These are phyloP conservation scores for Delphinus delphis DNA, from an alignment of 2,113 vertebrate genomes.

Conservation along the genomic window DNA sequence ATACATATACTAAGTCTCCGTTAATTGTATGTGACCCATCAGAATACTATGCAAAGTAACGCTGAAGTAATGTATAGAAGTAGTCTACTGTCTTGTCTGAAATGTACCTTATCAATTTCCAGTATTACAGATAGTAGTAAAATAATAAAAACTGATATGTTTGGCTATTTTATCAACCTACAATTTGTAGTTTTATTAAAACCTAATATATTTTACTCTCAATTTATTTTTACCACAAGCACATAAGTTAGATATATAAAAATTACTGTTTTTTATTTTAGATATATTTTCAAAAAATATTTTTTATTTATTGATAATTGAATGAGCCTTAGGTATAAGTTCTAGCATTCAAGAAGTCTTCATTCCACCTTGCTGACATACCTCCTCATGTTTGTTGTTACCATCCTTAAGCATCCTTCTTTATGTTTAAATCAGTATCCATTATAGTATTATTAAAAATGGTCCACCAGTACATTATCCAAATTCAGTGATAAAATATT, in stretches of 20 bases:
- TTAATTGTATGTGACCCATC: background rate
- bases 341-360: background rate
- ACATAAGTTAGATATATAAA: background rate
- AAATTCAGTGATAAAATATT: slow-evolving; percentile 16
- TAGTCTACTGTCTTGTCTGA: background rate
- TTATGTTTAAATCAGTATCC: background rate
- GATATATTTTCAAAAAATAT: background rate
- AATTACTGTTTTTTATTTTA: background rate
- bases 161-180: background rate
- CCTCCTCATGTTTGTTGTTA: background rate
- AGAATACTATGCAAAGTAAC: background rate
- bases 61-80: background rate
- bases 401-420: background rate
- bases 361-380: background rate
- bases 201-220: background rate
- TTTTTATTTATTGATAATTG: background rate
- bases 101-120: background rate
- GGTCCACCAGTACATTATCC: background rate
- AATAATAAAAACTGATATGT: background rate
- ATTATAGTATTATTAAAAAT: background rate
- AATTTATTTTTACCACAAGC: background rate
- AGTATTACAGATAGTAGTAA: background rate
- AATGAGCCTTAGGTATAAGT: background rate
- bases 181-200: background rate
- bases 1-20: background rate